Conservation (phyloP, 2,888 invertebrate genomes). For the Tanytarsus gracilentus region DNA sequence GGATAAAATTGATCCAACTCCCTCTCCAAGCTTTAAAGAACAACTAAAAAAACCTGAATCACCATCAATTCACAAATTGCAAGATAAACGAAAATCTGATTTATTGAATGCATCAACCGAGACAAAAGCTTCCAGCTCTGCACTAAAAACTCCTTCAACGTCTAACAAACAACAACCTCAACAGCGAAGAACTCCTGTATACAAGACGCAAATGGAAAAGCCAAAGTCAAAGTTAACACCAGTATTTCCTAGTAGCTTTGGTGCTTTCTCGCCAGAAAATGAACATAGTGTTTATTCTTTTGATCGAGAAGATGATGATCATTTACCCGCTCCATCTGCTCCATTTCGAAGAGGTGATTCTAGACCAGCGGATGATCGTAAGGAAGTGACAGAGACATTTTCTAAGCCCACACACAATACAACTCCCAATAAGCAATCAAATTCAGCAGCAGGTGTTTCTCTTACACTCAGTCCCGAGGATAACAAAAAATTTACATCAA, state of each 20-base stretch:
- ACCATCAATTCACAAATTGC: background rate
- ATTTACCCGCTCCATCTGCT: conserved; percentile 44
- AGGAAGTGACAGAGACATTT: conserved; percentile 31
- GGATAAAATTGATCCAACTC: conserved; percentile 1
- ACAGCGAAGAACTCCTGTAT: conserved; percentile 48
- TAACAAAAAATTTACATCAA: conserved; percentile 45
- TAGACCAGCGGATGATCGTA: conserved; percentile 37
- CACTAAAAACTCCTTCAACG: background rate
- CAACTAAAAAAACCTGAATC: conserved; percentile 39
- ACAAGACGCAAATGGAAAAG: conserved; percentile 44
- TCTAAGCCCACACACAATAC: conserved; percentile 25
- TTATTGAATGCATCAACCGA: background rate
- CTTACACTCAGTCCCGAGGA: conserved; percentile 42
- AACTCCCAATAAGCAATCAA: conserved; percentile 30
- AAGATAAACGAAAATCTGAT: background rate
- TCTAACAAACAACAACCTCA: background rate
- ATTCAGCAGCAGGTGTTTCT: conserved; percentile 37
- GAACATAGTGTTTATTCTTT: conserved; percentile 65
- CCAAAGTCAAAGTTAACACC: conserved; percentile 41
- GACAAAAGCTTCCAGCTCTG: background rate
- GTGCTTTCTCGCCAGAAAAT: conserved; percentile 57
- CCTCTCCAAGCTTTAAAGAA: conserved; percentile 35
- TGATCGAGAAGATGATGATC: conserved; percentile 54
- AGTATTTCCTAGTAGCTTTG: conserved; percentile 33
- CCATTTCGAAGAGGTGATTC: conserved; percentile 50